Base-by-base conservation (phyloP, 2,797 vertebrate genomes). In the Paedocypris micromegethes region DNA sequence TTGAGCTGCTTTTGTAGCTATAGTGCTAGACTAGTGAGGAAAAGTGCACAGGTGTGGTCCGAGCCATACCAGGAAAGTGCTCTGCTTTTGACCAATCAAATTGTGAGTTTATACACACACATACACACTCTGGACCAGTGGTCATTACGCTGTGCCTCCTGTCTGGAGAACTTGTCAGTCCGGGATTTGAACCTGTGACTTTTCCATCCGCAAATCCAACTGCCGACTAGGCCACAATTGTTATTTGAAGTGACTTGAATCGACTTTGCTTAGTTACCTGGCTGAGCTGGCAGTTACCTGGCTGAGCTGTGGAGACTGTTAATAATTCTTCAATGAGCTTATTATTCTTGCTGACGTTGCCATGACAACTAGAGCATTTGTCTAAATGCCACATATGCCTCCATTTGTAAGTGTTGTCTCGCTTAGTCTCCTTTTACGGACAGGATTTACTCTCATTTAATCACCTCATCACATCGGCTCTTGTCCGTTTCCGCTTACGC, bases 301-400 rank as follows among this genome's bases (percentile, higher is more conserved):
- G 37, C 70, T 59, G 62, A 55, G 73, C 44, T 8, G 8, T 47
- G 39, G 58, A 66, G 57, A 52, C 9, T 5, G 39, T 5, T 48
- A 63, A 66, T 73, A 53, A 72, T 72, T 66, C 58, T 62, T 68
- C 53, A 66, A 58, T 70, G 68, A 70, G 61, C 64, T 45, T 61
- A 39, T 58, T 47, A 57, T 65, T 75, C 9, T 56, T 58, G 70
- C 41, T 61, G 60, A 38, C 5, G 58, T 76, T 76, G 53, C 62
- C 66, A 76, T 70, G 49, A 50, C 3, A 8, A 73, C 56, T 50
- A 2, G 9, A 9, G 8, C 44, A 45, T 53, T 68, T 39, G 45
- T 50, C 44, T 68, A 5, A n/a, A 46, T 1, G 4, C 43, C 7
- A 2, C 48, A 51, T 4, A 37, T 49, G 9, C 8, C 38, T 70